Evolutionary conservation across 2,797 vertebrate species (phyloP).

Genomic region (Orestias chungarensis): DNA sequence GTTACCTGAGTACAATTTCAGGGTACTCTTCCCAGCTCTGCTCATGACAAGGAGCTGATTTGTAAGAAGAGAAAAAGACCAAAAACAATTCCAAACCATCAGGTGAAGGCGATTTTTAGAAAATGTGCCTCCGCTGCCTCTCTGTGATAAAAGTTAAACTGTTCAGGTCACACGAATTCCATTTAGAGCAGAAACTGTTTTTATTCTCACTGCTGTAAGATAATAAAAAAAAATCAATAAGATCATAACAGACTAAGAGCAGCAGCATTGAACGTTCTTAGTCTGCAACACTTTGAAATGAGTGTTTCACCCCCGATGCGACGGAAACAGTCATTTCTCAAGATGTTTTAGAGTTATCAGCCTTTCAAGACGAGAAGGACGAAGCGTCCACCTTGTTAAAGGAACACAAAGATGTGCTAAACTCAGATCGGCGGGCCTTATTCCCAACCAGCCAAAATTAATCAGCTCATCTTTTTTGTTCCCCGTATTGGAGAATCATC

Average conservation of each 20-base stretch:
- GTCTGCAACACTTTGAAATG: conserved; percentile 15
- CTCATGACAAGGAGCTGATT: conserved; percentile 16
- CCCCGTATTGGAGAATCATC: neutral
- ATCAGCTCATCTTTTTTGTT: neutral
- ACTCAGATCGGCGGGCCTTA: neutral
- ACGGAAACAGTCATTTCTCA: conserved; percentile 20
- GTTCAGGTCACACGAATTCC: neutral
- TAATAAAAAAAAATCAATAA: conserved; percentile 7
- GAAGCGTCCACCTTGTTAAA: neutral
- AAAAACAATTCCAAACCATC: neutral
- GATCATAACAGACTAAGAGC: conserved; percentile 9
- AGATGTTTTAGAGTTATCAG: conserved; percentile 7
- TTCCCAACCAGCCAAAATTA: neutral
- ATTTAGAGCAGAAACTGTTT: neutral
- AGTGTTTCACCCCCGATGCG: neutral
- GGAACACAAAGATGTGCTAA: neutral
- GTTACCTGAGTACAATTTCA: no score
- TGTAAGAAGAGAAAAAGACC: neutral
- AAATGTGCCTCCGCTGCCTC: conserved; percentile 61
- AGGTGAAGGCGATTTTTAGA: neutral
- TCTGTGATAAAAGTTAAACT: conserved; percentile 30
- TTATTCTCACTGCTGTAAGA: neutral
- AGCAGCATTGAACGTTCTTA: conserved; percentile 11
- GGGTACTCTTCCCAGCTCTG: no score
- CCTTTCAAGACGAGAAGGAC: neutral